These are phyloP conservation scores for Telmatherina bonti DNA, from an alignment of 2,797 vertebrate genomes.

Conservation along the genomic window DNA sequence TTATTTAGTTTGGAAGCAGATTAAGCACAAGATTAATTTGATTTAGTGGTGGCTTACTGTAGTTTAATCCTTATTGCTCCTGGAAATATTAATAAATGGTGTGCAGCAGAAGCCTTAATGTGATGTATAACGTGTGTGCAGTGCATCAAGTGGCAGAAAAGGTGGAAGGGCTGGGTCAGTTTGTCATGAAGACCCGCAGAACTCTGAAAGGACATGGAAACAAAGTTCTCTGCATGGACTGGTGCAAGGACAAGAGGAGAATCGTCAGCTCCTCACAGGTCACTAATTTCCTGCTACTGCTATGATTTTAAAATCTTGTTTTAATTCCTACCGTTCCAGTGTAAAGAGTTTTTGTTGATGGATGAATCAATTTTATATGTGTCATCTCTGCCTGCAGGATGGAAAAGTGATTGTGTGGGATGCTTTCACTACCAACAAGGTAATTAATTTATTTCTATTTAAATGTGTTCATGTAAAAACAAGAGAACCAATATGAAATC, in stretches of 20 bases:
- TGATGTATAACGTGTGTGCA: constrained; percentile 37
- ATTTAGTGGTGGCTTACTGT: constrained; percentile 11
- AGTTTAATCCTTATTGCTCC: constrained; percentile 43
- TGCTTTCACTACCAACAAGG: constrained; percentile 99
- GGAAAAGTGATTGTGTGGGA: constrained; percentile 99
- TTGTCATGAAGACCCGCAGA: constrained; percentile 98
- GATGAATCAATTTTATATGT: neutral
- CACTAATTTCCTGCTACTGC: constrained; percentile 8
- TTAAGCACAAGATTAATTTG: constrained; percentile 27
- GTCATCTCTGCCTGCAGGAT: constrained; percentile 84
- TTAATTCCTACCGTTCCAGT: neutral
- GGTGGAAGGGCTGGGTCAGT: constrained; percentile 94
- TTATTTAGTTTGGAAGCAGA: constrained; percentile 15
- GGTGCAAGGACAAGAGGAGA: constrained; percentile 98
- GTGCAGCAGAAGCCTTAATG: constrained; percentile 6
- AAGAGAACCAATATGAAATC: neutral
- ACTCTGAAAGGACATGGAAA: constrained; percentile 98
- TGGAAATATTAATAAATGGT: constrained; percentile 21
- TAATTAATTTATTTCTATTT: constrained; percentile 55
- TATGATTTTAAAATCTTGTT: neutral
- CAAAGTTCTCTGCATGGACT: constrained; percentile 99
- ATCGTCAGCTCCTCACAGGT: constrained; percentile 99
- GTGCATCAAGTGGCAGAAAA: constrained; percentile 95
- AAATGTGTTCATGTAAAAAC: neutral
- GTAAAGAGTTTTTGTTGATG: neutral